phyloP scores from a whole-genome alignment of 2,113 vertebrate genomes.

The Pelusios castaneus region DNA sequence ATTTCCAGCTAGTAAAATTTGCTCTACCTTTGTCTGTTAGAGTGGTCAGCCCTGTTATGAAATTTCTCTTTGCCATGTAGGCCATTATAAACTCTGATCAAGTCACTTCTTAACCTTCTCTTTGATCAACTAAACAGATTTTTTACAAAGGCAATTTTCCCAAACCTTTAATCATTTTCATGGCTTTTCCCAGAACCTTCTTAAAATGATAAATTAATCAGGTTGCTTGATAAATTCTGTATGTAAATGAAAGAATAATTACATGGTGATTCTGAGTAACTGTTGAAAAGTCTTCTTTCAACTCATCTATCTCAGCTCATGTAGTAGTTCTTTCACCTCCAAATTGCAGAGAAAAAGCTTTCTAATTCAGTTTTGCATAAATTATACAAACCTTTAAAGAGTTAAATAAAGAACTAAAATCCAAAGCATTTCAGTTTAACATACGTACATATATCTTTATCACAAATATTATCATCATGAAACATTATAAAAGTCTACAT shows the following conservation, averaged over 20 bases:
- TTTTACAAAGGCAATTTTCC: not conserved
- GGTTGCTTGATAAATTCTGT: conserved; percentile 1
- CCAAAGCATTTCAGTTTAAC: not conserved
- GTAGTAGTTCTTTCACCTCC: not conserved
- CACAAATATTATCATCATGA: not conserved
- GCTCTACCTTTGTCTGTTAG: not conserved
- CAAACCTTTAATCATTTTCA: not conserved
- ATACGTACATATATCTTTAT: not conserved
- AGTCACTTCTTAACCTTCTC: not conserved
- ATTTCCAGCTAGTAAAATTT: not conserved
- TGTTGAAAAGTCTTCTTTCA: not conserved
- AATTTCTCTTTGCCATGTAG: not conserved
- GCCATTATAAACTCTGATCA: not conserved
- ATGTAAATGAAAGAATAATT: not conserved
- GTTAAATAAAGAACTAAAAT: not conserved
- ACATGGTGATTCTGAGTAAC: not conserved
- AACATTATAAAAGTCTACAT: not conserved
- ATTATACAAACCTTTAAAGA: not conserved
- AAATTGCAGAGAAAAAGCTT: not conserved
- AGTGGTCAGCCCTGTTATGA: not conserved
- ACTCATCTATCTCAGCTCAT: conserved; percentile 16
- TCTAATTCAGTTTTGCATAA: not conserved
- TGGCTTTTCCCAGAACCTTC: not conserved
- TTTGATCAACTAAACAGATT: not conserved
- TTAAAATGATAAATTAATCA: not conserved